These are phyloP conservation scores for Gobiocypris rarus DNA, from an alignment of 2,113 vertebrate species.

Conservation along the genomic window DNA sequence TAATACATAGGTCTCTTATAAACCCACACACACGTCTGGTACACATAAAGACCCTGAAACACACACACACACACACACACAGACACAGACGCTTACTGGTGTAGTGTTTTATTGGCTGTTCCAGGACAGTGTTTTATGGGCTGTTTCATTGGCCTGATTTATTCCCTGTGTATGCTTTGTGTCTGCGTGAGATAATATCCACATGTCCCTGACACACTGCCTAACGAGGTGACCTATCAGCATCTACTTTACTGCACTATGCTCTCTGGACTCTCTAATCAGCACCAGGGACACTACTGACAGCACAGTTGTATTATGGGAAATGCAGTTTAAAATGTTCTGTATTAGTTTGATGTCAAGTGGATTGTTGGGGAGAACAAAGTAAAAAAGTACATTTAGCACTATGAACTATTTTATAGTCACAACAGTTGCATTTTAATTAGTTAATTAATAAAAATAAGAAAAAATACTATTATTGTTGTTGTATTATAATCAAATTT, in stretches of 20 bases:
- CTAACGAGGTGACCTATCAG: constrained; percentile 81
- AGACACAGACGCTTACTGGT: constrained; percentile 26
- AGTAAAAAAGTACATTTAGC: neutral
- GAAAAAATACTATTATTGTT: too few relatives aligned
- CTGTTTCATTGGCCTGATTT: constrained; percentile 82
- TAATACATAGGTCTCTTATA: constrained; percentile 2
- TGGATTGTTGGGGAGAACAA: neutral
- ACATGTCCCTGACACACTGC: constrained; percentile 73
- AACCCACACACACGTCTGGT: constrained; percentile 8
- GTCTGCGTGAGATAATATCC: constrained; percentile 69
- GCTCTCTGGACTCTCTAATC: constrained; percentile 76
- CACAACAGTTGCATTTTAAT: neutral
- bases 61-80: constrained; percentile 4
- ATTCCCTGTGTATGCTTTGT: constrained; percentile 61
- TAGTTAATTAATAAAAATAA: too few relatives aligned
- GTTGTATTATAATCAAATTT: neutral
- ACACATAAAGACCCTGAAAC: constrained; percentile 15
- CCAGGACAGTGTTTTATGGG: constrained; percentile 80
- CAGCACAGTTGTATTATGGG: constrained; percentile 37
- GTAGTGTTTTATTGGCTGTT: constrained; percentile 70
- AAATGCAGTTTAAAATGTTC: constrained; percentile 17
- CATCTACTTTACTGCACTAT: constrained; percentile 76
- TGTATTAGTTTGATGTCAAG: neutral
- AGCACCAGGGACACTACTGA: constrained; percentile 65
- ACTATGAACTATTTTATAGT: neutral